Evolutionary conservation across 2,113 vertebrate species (phyloP).

Genomic region (Felis catus): DNA sequence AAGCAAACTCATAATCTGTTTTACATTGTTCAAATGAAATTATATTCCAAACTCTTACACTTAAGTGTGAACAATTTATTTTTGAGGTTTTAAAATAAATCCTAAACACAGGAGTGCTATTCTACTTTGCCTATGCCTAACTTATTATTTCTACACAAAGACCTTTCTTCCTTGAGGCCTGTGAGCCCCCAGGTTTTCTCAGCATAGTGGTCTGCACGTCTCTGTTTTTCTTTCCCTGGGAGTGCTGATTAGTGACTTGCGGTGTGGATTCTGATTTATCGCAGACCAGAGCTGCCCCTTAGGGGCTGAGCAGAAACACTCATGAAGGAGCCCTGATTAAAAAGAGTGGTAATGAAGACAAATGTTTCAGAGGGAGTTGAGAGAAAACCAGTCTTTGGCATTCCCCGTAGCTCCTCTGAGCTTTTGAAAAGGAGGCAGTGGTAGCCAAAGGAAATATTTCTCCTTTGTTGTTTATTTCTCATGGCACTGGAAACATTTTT

Average conservation of each 20-base stretch:
- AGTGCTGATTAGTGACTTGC: constrained; percentile 91
- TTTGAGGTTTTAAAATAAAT: constrained; percentile 70
- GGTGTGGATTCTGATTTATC: constrained; percentile 91
- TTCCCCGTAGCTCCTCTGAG: constrained; percentile 87
- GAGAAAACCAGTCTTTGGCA: constrained; percentile 86
- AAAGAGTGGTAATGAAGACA: constrained; percentile 92
- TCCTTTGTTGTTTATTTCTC: constrained; percentile 92
- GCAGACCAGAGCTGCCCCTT: constrained; percentile 86
- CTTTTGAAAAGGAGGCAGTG: constrained; percentile 87
- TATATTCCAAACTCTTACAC: constrained; percentile 2
- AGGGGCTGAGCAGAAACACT: constrained; percentile 89
- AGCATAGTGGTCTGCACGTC: constrained; percentile 84
- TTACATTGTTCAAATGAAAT: constrained; percentile 17
- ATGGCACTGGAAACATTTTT: constrained; percentile 90
- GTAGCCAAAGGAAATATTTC: constrained; percentile 91
- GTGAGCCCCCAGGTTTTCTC: constrained; percentile 79
- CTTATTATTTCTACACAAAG: constrained; percentile 71
- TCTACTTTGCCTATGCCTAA: constrained; percentile 67
- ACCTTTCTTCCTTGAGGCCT: constrained; percentile 80
- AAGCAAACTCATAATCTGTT: not conserved
- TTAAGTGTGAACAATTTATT: constrained; percentile 63
- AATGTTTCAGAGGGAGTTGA: constrained; percentile 88
- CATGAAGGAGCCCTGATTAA: constrained; percentile 90
- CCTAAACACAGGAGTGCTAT: not conserved
- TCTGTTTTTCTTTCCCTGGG: constrained; percentile 88